phyloP scores from a whole-genome alignment of 2,113 vertebrate genomes.

The Tapirus terrestris region DNA sequence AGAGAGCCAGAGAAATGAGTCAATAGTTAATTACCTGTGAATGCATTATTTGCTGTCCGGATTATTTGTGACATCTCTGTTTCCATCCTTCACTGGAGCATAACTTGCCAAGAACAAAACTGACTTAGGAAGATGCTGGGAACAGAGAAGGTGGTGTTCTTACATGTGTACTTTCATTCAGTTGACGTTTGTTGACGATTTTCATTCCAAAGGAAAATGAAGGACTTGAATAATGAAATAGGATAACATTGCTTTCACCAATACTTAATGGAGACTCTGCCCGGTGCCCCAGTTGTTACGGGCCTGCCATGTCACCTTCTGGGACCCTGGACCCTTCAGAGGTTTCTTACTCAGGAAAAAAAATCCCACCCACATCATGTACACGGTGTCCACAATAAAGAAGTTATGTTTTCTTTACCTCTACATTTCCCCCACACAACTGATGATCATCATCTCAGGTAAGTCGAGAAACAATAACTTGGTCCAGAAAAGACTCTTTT shows the following conservation, averaged over 20 bases:
- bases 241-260: neutral
- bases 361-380: neutral
- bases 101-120: neutral
- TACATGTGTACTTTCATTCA: neutral
- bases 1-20: no score
- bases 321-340: no score
- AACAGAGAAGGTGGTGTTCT: neutral
- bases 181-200: fast-evolving
- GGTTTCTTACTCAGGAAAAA: neutral
- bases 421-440: neutral
- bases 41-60: no score
- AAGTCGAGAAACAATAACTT: neutral
- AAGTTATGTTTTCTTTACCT: neutral
- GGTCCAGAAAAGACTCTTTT: neutral
- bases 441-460: neutral
- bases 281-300: neutral
- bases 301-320: neutral
- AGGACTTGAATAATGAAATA: neutral
- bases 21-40: no score
- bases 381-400: neutral
- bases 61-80: no score
- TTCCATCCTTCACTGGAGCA: neutral
- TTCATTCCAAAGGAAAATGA: neutral
- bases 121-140: neutral
- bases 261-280: neutral